Conservation (phyloP, 2,113 vertebrate genomes). For the Sander vitreus region DNA sequence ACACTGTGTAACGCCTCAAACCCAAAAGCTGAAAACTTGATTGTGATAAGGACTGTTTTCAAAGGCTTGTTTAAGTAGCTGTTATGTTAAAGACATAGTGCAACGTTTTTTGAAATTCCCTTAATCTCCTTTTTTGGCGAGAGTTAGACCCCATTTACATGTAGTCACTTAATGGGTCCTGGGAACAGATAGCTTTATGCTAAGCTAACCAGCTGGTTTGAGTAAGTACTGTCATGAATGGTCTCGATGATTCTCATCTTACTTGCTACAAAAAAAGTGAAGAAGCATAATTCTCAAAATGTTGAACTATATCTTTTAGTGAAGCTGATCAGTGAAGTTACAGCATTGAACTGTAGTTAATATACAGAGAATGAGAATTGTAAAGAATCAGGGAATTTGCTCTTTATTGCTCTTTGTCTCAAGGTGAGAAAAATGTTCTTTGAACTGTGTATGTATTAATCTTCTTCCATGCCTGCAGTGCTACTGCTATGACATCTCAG, state of each 20-base stretch:
- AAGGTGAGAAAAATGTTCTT: neutral
- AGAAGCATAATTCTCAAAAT: neutral
- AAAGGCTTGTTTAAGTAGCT: too few relatives aligned
- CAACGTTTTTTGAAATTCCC: too few relatives aligned
- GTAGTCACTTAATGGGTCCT: too few relatives aligned
- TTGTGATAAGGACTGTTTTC: too few relatives aligned
- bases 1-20: too few relatives aligned
- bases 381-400: neutral
- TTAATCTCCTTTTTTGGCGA: too few relatives aligned
- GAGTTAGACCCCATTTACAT: too few relatives aligned
- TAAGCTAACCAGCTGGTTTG: too few relatives aligned
- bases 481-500: constrained; percentile 16
- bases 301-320: neutral
- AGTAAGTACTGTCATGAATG: too few relatives aligned
- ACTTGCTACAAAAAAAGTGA: neutral
- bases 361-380: neutral
- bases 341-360: neutral
- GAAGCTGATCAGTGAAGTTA: neutral
- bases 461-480: constrained; percentile 17
- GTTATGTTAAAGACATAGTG: too few relatives aligned
- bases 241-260: neutral
- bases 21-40: too few relatives aligned
- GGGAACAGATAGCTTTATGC: too few relatives aligned
- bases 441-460: constrained; percentile 28
- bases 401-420: neutral